Conservation (phyloP, 2,888 invertebrate species). For the Entomobrya multifasciata region DNA sequence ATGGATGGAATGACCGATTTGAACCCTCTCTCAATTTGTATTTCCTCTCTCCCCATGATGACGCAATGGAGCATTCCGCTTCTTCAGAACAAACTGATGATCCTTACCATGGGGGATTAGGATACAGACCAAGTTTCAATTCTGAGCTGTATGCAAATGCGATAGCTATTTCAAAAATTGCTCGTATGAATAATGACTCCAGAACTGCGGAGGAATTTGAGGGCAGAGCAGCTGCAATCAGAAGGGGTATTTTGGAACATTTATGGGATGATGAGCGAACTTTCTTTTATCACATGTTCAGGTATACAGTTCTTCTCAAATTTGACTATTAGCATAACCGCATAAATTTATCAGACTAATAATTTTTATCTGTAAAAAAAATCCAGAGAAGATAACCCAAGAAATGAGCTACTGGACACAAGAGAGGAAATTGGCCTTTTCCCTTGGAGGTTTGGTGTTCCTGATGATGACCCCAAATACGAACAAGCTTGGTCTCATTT, state of each 20-base stretch:
- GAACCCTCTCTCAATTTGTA: conserved; percentile 71
- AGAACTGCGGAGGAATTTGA: conserved; percentile 68
- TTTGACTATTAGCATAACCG: background rate
- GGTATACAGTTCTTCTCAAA: conserved; percentile 34
- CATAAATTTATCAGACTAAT: background rate
- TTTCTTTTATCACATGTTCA: conserved; percentile 77
- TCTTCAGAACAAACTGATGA: conserved; percentile 76
- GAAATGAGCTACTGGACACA: conserved; percentile 74
- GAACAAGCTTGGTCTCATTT: conserved; percentile 74
- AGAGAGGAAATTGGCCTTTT: conserved; percentile 78
- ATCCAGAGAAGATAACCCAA: conserved; percentile 77
- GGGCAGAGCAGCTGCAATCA: conserved; percentile 64
- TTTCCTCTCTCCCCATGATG: conserved; percentile 77
- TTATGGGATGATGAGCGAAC: conserved; percentile 77
- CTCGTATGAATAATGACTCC: conserved; percentile 70
- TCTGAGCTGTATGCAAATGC: conserved; percentile 79
- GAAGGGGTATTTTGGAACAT: conserved; percentile 63
- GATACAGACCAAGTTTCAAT: conserved; percentile 78
- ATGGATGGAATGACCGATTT: conserved; percentile 74
- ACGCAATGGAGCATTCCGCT: conserved; percentile 78
- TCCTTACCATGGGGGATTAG: conserved; percentile 76
- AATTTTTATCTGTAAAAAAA: too few species aligned
- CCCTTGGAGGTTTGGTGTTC: conserved; percentile 77
- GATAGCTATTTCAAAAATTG: conserved; percentile 76
- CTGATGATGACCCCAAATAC: conserved; percentile 68